These are phyloP conservation scores for Oscheius onirici DNA, from an alignment of 2,888 invertebrate genomes.

Conservation along the genomic window DNA sequence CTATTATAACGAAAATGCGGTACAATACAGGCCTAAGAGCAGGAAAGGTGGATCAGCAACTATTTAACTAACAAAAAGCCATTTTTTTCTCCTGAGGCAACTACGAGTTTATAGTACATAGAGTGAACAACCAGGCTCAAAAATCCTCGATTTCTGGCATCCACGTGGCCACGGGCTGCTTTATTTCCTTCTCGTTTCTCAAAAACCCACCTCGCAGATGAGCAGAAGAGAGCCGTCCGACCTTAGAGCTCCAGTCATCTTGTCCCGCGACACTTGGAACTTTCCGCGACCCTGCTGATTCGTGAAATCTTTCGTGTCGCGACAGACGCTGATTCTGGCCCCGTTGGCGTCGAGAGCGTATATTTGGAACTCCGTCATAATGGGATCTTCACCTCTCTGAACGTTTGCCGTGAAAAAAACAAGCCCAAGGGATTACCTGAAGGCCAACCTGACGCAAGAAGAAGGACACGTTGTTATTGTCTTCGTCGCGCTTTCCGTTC, in stretches of 20 bases:
- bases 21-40: no score
- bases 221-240: conserved; percentile 63
- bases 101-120: no score
- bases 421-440: conserved; percentile 36
- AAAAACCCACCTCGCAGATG: conserved; percentile 60
- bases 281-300: conserved; percentile 70
- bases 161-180: no score
- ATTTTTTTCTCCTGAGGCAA: no score
- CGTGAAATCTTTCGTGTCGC: conserved; percentile 70
- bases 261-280: conserved; percentile 66
- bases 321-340: conserved; percentile 64
- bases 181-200: neutral
- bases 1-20: no score
- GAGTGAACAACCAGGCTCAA: no score
- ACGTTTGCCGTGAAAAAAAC: no score
- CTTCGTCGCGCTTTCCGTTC: conserved; percentile 70
- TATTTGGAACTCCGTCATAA: conserved; percentile 71
- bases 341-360: conserved; percentile 58
- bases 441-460: conserved; percentile 67
- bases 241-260: conserved; percentile 61
- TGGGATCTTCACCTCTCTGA: conserved; percentile 65
- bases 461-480: conserved; percentile 65
- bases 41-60: no score
- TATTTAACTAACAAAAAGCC: no score
- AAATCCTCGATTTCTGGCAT: no score